Conservation (phyloP, 1,140 invertebrate species). For the Homarus americanus region DNA sequence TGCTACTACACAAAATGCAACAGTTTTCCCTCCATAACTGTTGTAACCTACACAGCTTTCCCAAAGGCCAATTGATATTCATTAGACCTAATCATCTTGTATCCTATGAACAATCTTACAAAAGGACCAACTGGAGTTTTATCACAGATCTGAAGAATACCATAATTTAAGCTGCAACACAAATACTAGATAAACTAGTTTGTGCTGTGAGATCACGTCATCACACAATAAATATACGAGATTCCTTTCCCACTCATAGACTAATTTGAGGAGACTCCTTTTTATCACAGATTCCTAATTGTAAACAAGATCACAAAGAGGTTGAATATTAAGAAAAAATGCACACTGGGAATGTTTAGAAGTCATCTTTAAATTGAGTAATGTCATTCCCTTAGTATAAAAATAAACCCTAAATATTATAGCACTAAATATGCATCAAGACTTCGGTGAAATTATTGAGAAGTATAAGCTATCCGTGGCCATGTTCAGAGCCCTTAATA, state of each 20-base stretch:
- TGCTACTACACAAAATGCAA: not conserved
- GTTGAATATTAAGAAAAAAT: not conserved
- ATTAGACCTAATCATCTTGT: not conserved
- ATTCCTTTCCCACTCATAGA: not conserved
- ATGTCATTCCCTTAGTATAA: slow-evolving; percentile 3
- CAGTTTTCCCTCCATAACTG: not conserved
- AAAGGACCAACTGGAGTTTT: not conserved
- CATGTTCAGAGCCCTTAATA: not conserved
- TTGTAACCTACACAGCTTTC: not conserved
- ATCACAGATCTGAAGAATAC: not conserved
- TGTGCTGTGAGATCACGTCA: slow-evolving; percentile 22
- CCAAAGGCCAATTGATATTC: not conserved
- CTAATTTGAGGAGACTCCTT: slow-evolving; percentile 7
- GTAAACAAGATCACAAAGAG: not conserved
- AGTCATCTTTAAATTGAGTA: slow-evolving; percentile 10
- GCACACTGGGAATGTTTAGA: slow-evolving; percentile 20
- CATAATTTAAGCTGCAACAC: not conserved
- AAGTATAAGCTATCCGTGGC: not conserved
- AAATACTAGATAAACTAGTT: slow-evolving; percentile 17
- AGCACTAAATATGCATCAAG: not conserved
- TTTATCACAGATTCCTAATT: slow-evolving; percentile 24
- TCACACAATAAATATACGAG: slow-evolving; percentile 21
- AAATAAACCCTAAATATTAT: not conserved
- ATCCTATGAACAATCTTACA: not conserved
- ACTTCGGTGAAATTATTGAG: not conserved